phyloP scores from a whole-genome alignment of 2,797 vertebrate genomes.

The Octomys mimax region DNA sequence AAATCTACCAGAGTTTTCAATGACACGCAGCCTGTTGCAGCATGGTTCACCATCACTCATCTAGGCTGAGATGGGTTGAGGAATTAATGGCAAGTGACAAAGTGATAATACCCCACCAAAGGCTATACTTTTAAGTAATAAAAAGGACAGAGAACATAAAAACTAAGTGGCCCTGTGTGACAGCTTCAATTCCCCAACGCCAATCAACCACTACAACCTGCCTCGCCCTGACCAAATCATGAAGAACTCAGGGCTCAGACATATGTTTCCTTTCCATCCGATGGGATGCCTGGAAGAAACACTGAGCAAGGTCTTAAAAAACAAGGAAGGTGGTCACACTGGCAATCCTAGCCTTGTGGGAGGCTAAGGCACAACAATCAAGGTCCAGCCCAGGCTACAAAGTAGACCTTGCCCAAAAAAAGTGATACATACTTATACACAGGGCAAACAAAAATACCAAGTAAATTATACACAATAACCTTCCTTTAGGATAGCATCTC shows the following conservation, averaged over 20 bases:
- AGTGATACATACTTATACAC: not conserved
- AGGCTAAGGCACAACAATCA: not conserved
- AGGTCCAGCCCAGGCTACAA: not conserved
- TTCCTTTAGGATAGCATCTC: not conserved
- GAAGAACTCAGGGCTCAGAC: not conserved
- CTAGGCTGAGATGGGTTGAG: not conserved
- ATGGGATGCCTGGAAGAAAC: not conserved
- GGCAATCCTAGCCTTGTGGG: not conserved
- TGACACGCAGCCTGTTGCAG: not conserved
- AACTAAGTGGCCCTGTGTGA: not conserved
- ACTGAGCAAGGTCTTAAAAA: conserved; percentile 4
- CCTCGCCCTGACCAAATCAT: not conserved
- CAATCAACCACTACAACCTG: not conserved
- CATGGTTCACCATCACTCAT: not conserved
- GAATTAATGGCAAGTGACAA: conserved; percentile 17
- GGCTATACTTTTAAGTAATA: conserved; percentile 23
- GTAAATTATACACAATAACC: not conserved
- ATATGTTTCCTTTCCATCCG: not conserved
- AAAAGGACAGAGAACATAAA: conserved; percentile 55
- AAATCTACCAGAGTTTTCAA: not conserved
- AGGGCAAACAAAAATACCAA: conserved; percentile 15
- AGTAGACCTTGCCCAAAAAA: not conserved
- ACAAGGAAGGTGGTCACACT: not conserved
- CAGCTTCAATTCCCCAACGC: conserved; percentile 25
- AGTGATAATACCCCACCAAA: not conserved